Evolutionary conservation across 2,113 vertebrate genomes (phyloP).

Genomic region (Epinephelus cyanopodus): DNA sequence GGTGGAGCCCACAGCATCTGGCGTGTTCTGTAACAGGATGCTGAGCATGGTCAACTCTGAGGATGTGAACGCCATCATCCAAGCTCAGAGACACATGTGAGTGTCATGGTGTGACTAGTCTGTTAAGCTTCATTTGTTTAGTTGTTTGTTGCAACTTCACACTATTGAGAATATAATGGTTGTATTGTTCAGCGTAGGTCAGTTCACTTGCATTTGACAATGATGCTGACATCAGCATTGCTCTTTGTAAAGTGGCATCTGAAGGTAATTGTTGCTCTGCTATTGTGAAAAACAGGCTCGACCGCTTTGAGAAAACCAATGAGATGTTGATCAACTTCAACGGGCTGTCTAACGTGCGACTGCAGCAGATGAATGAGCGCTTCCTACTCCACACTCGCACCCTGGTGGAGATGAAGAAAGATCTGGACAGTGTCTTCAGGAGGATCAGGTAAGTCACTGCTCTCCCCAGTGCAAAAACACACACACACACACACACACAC

Average conservation of each 20-base stretch:
- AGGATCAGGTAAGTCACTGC: conserved; percentile 88
- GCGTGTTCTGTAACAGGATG: conserved; percentile 93
- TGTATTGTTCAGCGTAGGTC: not conserved
- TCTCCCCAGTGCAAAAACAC: not conserved
- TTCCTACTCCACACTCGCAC: conserved; percentile 94
- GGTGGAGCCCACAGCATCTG: conserved; percentile 92
- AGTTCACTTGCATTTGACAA: not conserved
- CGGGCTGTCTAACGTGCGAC: conserved; percentile 90
- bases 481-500: not conserved
- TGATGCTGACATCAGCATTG: not conserved
- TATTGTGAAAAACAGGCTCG: conserved; percentile 86
- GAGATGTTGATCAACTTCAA: conserved; percentile 99
- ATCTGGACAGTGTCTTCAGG: conserved; percentile 95
- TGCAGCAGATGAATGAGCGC: conserved; percentile 96
- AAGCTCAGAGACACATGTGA: conserved; percentile 98
- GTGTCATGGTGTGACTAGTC: conserved; percentile 55
- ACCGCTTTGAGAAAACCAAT: conserved; percentile 98
- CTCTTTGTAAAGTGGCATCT: not conserved
- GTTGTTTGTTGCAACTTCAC: too few relatives aligned
- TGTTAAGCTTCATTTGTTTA: not conserved
- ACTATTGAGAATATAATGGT: too few relatives aligned
- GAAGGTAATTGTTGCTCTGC: not conserved
- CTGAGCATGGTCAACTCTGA: conserved; percentile 98
- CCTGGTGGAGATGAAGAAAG: conserved; percentile 96
- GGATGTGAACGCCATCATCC: conserved; percentile 96